phyloP scores from a whole-genome alignment of 2,797 vertebrate genomes.

The Crax fasciolata region DNA sequence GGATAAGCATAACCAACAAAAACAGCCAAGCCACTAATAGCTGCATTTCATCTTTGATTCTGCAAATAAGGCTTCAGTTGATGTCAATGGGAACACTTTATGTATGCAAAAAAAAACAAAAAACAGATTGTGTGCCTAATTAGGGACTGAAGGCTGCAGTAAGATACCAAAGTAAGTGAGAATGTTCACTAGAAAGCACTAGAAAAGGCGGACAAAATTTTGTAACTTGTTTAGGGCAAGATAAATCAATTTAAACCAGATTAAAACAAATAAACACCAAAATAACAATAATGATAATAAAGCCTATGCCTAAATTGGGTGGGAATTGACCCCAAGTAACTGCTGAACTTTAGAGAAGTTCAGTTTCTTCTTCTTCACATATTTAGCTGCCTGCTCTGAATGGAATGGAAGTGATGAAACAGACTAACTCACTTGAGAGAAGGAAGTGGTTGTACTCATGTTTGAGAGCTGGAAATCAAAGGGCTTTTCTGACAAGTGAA shows the following conservation, averaged over 20 bases:
- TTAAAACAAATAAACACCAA: background rate
- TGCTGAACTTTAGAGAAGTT: background rate
- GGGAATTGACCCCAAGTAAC: background rate
- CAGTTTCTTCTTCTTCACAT: background rate
- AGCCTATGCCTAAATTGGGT: background rate
- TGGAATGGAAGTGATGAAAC: background rate
- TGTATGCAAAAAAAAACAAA: background rate
- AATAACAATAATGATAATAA: background rate
- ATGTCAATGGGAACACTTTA: background rate
- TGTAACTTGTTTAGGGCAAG: background rate
- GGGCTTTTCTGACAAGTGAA: background rate
- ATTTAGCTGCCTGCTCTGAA: background rate
- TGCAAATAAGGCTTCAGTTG: background rate
- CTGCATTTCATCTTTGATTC: background rate
- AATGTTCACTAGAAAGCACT: background rate
- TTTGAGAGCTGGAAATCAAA: background rate
- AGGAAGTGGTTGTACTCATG: background rate
- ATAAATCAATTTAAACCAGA: background rate
- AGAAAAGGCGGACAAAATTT: background rate
- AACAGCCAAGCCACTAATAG: background rate
- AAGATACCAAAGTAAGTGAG: background rate
- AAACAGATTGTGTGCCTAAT: background rate
- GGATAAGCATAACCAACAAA: background rate
- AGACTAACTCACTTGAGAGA: background rate
- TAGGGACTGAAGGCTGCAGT: background rate